Conservation (phyloP, 1,140 invertebrate species). For the Zaprionus davidi region DNA sequence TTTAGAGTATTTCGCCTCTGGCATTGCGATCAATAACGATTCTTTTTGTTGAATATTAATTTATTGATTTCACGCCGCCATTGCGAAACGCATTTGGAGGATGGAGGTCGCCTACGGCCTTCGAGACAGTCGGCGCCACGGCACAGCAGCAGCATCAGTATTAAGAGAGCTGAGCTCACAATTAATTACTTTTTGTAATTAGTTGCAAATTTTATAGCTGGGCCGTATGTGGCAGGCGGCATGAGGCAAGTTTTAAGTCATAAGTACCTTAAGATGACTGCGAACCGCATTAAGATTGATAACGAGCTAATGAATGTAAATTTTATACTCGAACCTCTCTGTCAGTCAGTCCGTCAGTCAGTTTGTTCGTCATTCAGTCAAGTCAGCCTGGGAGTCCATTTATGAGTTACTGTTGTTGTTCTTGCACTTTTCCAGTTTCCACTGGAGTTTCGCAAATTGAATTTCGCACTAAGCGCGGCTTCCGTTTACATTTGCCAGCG, state of each 20-base stretch:
- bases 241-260: slow-evolving; percentile 21
- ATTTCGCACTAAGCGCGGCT: slow-evolving; percentile 75
- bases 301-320: slow-evolving; percentile 83
- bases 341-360: slow-evolving; percentile 39
- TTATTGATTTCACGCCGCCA: slow-evolving; percentile 73
- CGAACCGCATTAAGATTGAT: slow-evolving; percentile 76
- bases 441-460: slow-evolving; percentile 57
- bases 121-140: slow-evolving; percentile 46
- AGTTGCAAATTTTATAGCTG: slow-evolving; percentile 63
- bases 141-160: slow-evolving; percentile 24
- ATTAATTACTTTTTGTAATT: slow-evolving; percentile 82
- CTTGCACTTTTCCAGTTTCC: slow-evolving; percentile 40
- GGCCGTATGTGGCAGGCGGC: slow-evolving; percentile 42
- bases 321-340: slow-evolving; percentile 57
- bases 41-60: slow-evolving; percentile 56
- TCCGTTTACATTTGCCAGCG: slow-evolving; percentile 54
- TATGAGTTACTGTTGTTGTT: slow-evolving; percentile 42
- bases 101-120: background rate
- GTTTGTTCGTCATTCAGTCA: slow-evolving; percentile 14
- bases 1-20: background rate
- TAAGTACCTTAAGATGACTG: slow-evolving; percentile 49
- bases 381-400: slow-evolving; percentile 34
- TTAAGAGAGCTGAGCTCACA: slow-evolving; percentile 62
- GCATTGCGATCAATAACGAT: background rate
- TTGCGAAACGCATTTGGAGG: slow-evolving; percentile 30